Evolutionary conservation across 92 coral and sea anemone genomes (phyloP).

Genomic region (Siderastrea siderea): DNA sequence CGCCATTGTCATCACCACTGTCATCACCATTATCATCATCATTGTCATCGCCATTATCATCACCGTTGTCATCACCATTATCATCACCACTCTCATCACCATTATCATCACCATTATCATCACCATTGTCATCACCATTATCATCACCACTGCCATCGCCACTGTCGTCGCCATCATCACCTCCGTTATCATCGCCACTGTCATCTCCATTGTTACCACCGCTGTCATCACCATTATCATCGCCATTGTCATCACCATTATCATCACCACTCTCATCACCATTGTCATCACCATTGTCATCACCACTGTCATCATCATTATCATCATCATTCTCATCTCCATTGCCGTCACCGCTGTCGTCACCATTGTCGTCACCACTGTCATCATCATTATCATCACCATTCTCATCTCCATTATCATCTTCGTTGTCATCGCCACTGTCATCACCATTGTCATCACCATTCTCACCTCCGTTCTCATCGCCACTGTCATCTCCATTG

Average conservation of each 20-base stretch:
- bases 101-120: background rate
- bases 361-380: conserved; percentile 3
- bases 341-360: background rate
- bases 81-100: background rate
- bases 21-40: background rate
- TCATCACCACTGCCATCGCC: background rate
- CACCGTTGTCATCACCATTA: background rate
- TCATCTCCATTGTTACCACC: background rate
- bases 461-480: background rate
- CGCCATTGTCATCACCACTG: background rate
- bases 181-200: background rate
- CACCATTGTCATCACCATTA: background rate
- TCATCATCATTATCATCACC: conserved; percentile 5
- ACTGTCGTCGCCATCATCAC: background rate
- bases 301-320: background rate
- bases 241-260: background rate
- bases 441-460: conserved; percentile 3
- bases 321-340: conserved; percentile 15
- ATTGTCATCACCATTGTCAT: conserved; percentile 4
- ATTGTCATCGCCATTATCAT: background rate
- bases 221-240: background rate
- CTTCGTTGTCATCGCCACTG: background rate
- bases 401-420: background rate
- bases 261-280: conserved; percentile 22
- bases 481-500: background rate